A percentile compares a stretch with the other conserved stretches of the same genome.
These are phyloP conservation scores for Macrotus californicus DNA, from an alignment of 2,113 vertebrate genomes.

Conservation along the genomic window DNA sequence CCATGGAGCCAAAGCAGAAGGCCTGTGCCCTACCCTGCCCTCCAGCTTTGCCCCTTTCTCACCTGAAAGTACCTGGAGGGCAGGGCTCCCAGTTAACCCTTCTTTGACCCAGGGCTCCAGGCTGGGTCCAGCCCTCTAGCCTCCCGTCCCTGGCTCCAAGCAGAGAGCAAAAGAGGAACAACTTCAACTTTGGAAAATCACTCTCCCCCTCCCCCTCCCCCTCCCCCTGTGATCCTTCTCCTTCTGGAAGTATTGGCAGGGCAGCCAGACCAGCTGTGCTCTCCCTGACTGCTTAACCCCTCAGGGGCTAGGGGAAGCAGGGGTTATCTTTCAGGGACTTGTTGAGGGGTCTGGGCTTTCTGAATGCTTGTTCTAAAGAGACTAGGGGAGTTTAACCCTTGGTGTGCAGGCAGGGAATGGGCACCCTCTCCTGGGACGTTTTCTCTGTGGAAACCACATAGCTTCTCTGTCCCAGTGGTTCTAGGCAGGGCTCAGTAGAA, in stretches of 20 bases:
- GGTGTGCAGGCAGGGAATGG: background rate
- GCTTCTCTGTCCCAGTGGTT: background rate
- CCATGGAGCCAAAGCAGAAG: background rate
- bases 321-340: background rate
- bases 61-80: background rate
- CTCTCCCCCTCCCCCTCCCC: background rate
- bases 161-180: background rate
- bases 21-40: background rate
- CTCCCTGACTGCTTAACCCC: background rate
- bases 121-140: background rate
- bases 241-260: slow-evolving; percentile 35
- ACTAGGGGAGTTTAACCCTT: background rate
- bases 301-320: background rate
- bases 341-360: background rate
- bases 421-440: fast-evolving
- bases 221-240: background rate
- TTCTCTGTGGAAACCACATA: background rate
- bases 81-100: background rate
- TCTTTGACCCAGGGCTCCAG: background rate
- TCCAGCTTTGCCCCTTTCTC: background rate
- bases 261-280: background rate
- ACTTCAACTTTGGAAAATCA: slow-evolving; percentile 4
- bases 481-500: background rate
- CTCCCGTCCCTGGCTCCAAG: background rate
- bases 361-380: background rate